phyloP scores from a whole-genome alignment of 2,888 invertebrate genomes.

The Erebia epiphron region DNA sequence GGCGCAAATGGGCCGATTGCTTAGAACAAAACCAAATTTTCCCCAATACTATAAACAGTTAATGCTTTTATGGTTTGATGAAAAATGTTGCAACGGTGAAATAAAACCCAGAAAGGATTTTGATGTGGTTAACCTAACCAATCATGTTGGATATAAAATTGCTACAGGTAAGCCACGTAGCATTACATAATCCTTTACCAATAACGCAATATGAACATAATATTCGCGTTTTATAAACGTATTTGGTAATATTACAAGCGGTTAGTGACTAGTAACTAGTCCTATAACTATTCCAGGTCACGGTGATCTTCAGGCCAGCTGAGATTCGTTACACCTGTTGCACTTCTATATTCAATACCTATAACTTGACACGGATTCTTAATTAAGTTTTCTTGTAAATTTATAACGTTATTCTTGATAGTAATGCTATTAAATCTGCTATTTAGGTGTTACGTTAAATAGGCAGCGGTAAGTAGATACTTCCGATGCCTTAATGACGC shows the following conservation, averaged over 20 bases:
- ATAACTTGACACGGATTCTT: constrained; percentile 6
- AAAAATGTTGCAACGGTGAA: neutral
- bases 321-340: constrained; percentile 36
- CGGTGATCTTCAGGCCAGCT: constrained; percentile 43
- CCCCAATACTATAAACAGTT: too few relatives aligned
- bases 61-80: neutral
- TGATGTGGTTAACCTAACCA: neutral
- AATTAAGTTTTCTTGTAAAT: constrained; percentile 1
- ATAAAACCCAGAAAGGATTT: neutral
- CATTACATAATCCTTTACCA: constrained; percentile 18
- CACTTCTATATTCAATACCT: constrained; percentile 3
- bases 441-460: neutral
- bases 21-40: too few relatives aligned
- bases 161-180: too few relatives aligned
- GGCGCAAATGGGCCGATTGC: too few relatives aligned
- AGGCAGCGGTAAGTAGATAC: neutral
- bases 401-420: neutral
- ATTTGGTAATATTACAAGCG: constrained; percentile 27
- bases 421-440: neutral
- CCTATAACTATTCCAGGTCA: constrained; percentile 52
- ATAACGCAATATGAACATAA: constrained; percentile 10
- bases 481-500: neutral
- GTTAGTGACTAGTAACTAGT: constrained; percentile 35
- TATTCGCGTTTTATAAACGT: constrained; percentile 10
- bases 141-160: too few relatives aligned